A percentile compares a stretch with the other conserved stretches of the same genome.
Conservation (phyloP, 1,140 invertebrate species). For the Sitobion miscanthi region DNA sequence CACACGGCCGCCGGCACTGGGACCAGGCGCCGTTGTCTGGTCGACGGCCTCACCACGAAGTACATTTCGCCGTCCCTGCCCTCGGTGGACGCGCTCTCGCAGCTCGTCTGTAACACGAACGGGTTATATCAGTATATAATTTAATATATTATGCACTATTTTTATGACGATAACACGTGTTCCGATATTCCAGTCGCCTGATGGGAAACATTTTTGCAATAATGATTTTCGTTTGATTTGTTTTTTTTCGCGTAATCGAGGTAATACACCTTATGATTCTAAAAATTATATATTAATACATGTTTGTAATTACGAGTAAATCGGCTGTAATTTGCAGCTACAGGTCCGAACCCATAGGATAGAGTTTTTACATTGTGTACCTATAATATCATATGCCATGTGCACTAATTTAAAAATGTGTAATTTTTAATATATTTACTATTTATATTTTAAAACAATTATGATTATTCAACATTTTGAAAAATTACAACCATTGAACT, state of each 20-base stretch:
- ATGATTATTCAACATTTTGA: background rate
- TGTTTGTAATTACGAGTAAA: too few relatives aligned
- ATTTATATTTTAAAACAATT: background rate
- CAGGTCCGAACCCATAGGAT: too few relatives aligned
- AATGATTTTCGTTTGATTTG: too few relatives aligned
- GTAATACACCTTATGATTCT: too few relatives aligned
- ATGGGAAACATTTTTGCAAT: too few relatives aligned
- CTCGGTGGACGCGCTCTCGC: conserved; percentile 70
- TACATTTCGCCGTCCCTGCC: conserved; percentile 83
- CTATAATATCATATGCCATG: background rate
- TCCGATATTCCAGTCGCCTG: too few relatives aligned
- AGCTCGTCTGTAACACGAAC: conserved; percentile 72
- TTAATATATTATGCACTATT: too few relatives aligned
- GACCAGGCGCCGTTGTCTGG: conserved; percentile 77
- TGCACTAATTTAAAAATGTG: background rate
- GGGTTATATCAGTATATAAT: background rate
- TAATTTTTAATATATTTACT: background rate
- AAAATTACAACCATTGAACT: background rate
- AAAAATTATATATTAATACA: too few relatives aligned
- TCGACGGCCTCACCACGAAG: conserved; percentile 79
- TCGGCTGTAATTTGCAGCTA: too few relatives aligned
- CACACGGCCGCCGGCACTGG: conserved; percentile 82
- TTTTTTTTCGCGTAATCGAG: too few relatives aligned
- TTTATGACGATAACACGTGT: too few relatives aligned
- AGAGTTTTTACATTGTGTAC: too few relatives aligned